Evolutionary conservation across 1,140 invertebrate genomes (phyloP).

Genomic region (Leptoteleia sp.): DNA sequence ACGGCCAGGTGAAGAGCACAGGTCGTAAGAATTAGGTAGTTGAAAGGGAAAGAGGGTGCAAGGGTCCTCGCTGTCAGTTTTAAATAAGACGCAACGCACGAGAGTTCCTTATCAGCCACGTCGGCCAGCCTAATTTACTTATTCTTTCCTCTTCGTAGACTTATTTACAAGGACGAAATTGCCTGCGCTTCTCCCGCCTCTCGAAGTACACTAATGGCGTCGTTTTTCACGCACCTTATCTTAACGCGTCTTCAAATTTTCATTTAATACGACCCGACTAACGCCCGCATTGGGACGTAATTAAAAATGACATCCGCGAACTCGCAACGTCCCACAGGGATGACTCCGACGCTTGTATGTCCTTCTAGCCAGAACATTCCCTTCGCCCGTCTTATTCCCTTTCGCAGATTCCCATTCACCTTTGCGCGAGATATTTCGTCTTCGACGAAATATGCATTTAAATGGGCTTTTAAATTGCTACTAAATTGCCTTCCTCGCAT

Average conservation of each 20-base stretch:
- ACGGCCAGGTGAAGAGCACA: slow-evolving; percentile 55
- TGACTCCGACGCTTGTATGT: slow-evolving; percentile 1
- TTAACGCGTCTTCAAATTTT: slow-evolving; percentile 56
- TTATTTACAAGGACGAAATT: slow-evolving; percentile 80
- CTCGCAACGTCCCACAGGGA: slow-evolving; percentile 9
- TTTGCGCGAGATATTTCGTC: slow-evolving; percentile 64
- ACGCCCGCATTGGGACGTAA: slow-evolving; percentile 15
- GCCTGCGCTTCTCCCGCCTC: slow-evolving; percentile 41
- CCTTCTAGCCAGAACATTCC: slow-evolving; percentile 8
- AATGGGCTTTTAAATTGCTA: slow-evolving; percentile 72
- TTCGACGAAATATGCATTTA: slow-evolving; percentile 73
- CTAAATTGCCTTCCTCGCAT: slow-evolving; percentile 66
- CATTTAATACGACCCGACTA: slow-evolving; percentile 33
- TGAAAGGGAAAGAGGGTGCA: slow-evolving; percentile 43
- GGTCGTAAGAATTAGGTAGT: slow-evolving; percentile 52
- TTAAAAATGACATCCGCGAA: slow-evolving; percentile 48
- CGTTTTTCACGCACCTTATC: slow-evolving; percentile 59
- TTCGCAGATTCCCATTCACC: slow-evolving; percentile 51
- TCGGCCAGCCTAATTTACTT: slow-evolving; percentile 80
- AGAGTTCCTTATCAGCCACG: slow-evolving; percentile 76
- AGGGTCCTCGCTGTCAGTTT: slow-evolving; percentile 70
- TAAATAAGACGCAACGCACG: slow-evolving; percentile 64
- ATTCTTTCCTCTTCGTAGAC: slow-evolving; percentile 72
- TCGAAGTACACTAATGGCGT: slow-evolving; percentile 27
- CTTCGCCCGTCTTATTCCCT: slow-evolving; percentile 41